Conservation (phyloP, 92 coral and sea anemone species). For the Epizoanthus ramosus region DNA sequence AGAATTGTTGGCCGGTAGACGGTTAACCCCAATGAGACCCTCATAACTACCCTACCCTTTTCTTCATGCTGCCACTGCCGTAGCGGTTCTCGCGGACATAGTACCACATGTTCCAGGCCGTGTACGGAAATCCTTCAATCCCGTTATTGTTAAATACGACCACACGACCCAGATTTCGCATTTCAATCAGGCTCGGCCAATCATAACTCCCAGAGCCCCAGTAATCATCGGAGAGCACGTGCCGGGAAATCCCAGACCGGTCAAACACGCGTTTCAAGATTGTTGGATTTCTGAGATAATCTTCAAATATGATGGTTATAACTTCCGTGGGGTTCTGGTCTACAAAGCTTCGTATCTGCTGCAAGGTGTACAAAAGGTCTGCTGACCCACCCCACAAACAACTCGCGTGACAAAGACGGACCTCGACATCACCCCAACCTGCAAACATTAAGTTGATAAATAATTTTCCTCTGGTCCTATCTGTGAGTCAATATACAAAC, state of each 20-base stretch:
- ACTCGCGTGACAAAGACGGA: constrained; percentile 85
- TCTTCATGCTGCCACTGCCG: constrained; percentile 57
- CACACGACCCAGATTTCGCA: constrained; percentile 85
- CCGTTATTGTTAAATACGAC: constrained; percentile 92
- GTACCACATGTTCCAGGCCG: constrained; percentile 86
- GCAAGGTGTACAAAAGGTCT: constrained; percentile 79
- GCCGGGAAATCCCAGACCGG: constrained; percentile 72
- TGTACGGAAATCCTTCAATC: constrained; percentile 83
- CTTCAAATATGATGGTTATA: constrained; percentile 89
- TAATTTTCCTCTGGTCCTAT: too few relatives aligned
- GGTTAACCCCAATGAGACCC: too few relatives aligned
- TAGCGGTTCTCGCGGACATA: constrained; percentile 90
- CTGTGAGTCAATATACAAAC: too few relatives aligned
- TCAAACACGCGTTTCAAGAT: constrained; percentile 86
- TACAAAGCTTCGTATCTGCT: constrained; percentile 75
- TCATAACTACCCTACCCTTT: constrained; percentile 42
- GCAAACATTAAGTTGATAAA: background rate
- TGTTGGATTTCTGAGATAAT: constrained; percentile 79
- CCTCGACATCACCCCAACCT: constrained; percentile 93
- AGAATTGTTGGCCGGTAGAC: too few relatives aligned
- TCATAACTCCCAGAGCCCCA: constrained; percentile 76
- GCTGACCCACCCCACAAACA: constrained; percentile 96
- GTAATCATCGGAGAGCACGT: constrained; percentile 68
- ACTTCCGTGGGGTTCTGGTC: constrained; percentile 78
- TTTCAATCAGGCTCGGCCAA: constrained; percentile 92